A percentile compares a stretch with the other conserved stretches of the same genome.
phyloP scores from a whole-genome alignment of 2,888 invertebrate species.

The Polydrusus cervinus region DNA sequence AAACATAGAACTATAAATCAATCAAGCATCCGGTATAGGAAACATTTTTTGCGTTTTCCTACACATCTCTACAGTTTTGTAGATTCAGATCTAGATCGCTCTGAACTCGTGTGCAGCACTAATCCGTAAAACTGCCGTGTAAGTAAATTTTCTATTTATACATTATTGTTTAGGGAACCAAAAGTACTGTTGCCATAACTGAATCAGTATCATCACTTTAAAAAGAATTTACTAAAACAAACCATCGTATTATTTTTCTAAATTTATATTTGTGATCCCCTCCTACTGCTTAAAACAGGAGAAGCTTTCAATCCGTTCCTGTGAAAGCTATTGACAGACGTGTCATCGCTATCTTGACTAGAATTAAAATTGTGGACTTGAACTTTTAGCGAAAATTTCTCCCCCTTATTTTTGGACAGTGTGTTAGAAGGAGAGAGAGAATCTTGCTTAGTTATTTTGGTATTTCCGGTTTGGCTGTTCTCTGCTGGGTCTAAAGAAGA shows the following conservation, averaged over 20 bases:
- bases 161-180: too few species aligned
- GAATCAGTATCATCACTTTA: too few species aligned
- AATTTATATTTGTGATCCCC: conserved; percentile 62
- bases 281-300: conserved; percentile 64
- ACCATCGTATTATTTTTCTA: not conserved
- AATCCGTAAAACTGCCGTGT: too few species aligned
- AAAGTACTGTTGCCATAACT: too few species aligned
- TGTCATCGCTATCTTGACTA: conserved; percentile 36
- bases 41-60: too few species aligned
- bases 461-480: conserved; percentile 28
- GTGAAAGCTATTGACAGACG: conserved; percentile 13
- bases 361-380: conserved; percentile 45
- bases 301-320: conserved; percentile 56
- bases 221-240: too few species aligned
- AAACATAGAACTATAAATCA: too few species aligned
- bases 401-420: conserved; percentile 30
- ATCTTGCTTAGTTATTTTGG: conserved; percentile 41
- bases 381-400: conserved; percentile 45
- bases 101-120: too few species aligned
- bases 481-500: conserved; percentile 44
- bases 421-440: conserved; percentile 47
- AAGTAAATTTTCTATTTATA: too few species aligned
- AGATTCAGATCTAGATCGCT: too few species aligned
- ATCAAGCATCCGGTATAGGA: too few species aligned
- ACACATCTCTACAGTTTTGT: too few species aligned